phyloP scores from a whole-genome alignment of 2,113 vertebrate genomes.

The Bubo scandiacus region DNA sequence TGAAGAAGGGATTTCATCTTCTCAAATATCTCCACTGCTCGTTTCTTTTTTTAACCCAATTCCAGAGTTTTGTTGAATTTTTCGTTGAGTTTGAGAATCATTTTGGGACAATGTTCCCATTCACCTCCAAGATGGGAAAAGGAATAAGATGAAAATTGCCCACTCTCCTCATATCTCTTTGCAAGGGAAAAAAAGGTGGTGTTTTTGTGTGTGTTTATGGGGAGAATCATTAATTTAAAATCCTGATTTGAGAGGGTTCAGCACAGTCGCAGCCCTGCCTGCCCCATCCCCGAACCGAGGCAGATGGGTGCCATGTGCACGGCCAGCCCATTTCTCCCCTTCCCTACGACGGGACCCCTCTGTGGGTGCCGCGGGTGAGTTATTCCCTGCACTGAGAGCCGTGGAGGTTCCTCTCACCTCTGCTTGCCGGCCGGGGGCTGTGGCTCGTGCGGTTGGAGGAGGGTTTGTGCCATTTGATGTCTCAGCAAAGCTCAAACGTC shows the following conservation, averaged over 20 bases:
- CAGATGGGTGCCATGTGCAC: rapidly evolving
- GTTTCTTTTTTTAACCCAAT: not conserved
- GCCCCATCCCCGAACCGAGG: rapidly evolving
- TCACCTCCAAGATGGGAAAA: not conserved
- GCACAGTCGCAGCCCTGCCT: rapidly evolving
- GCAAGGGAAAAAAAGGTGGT: not conserved
- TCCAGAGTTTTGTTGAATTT: not conserved
- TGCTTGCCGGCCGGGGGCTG: not conserved
- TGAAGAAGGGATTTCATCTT: not conserved
- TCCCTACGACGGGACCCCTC: rapidly evolving
- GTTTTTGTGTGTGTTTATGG: not conserved
- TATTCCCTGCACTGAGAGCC: rapidly evolving
- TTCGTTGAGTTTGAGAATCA: not conserved
- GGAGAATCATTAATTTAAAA: not conserved
- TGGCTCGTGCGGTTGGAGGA: not conserved
- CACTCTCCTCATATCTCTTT: not conserved
- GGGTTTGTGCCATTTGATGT: not conserved
- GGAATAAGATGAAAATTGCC: not conserved
- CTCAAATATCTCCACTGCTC: not conserved
- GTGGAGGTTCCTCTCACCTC: not conserved
- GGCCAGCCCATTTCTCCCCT: not conserved
- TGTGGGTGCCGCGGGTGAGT: rapidly evolving
- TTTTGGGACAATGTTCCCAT: not conserved
- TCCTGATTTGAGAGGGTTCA: not conserved
- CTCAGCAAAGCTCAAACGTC: not conserved